Percentiles rank a stretch among this genome's conserved stretches.
phyloP scores from a whole-genome alignment of 2,888 invertebrate genomes.

The Timandra comae region DNA sequence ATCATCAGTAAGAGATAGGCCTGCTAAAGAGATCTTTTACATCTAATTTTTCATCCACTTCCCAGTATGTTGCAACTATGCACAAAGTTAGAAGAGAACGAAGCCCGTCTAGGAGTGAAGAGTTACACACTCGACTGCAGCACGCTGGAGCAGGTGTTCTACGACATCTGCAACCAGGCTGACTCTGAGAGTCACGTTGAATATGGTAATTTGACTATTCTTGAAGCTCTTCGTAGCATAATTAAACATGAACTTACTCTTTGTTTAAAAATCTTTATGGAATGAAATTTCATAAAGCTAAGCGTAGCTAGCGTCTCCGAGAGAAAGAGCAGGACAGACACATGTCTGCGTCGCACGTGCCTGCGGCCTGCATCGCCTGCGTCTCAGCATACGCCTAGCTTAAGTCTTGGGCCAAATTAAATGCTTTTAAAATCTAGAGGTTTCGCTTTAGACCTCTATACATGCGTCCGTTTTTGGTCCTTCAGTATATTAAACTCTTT shows the following conservation, averaged over 20 bases:
- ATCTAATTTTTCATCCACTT: slow-evolving; percentile 1
- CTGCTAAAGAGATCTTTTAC: too few species aligned
- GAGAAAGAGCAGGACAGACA: too few species aligned
- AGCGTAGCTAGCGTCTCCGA: neutral
- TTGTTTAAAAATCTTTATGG: neutral
- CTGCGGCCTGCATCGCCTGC: too few species aligned
- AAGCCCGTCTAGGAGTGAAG: slow-evolving; percentile 54
- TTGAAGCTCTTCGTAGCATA: neutral
- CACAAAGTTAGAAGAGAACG: slow-evolving; percentile 62
- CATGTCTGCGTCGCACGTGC: too few species aligned
- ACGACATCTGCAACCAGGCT: slow-evolving; percentile 64
- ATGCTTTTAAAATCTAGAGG: too few species aligned
- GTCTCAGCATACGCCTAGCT: too few species aligned
- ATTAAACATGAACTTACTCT: neutral
- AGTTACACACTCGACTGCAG: slow-evolving; percentile 77
- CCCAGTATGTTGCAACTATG: slow-evolving; percentile 65
- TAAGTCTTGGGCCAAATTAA: too few species aligned
- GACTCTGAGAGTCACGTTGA: slow-evolving; percentile 34
- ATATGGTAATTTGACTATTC: slow-evolving; percentile 28
- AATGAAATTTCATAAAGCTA: neutral
- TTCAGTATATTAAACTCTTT: too few species aligned
- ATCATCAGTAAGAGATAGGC: too few species aligned
- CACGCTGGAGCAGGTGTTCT: slow-evolving; percentile 80
- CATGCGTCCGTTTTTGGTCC: too few species aligned
- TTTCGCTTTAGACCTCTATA: too few species aligned